Evolutionary conservation across 1,140 invertebrate species (phyloP), one percentile per base, ranked within the genome.

Genomic region (Drosophila punjabiensis): DNA sequence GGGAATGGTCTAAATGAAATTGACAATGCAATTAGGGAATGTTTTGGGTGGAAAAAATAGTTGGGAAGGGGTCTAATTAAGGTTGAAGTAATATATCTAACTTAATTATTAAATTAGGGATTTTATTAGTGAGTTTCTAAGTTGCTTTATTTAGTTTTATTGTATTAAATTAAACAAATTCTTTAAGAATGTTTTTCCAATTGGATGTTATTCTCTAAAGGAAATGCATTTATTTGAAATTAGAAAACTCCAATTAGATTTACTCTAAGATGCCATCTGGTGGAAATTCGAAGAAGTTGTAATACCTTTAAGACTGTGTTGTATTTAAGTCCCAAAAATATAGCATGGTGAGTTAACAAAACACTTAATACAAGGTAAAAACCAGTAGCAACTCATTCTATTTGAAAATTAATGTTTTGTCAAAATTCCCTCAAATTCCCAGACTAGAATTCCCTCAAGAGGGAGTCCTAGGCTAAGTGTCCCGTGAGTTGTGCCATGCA

Each of bases 21-120:
- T 73, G 69, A 82, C 78, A 84, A 68, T 45, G 60, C 63, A 81
- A 71, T 81, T 80, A 69, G 69, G 47, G 10, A 30, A 4, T 7
- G 10, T 16, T 75, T 56, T 68, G 7, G 18, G n/a, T 14, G 41
- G 4, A 11, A 13, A 13, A 37, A 16, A 45, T 4, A 69, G 13
- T 28, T 28, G 10, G 9, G 3, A 37, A 9, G 5, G 41, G n/a
- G 5, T 1, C 4, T 48, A 67, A 47, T 65, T 64, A 30, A 8
- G 11, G 10, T 5, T n/a, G 5, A 39, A 16, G 13, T 32, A 24
- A 1, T 11, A 18, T 10, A 5, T 24, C n/a, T 5, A 13, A 24
- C 20, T 13, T 3, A 16, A 13, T 28, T 24, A 48, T 16, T 48
- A 16, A 48, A 16, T 28, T 28, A 28, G 8, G 0, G 1, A 9